Conservation (phyloP, 2,888 invertebrate species). For the Drosophila birchii region DNA sequence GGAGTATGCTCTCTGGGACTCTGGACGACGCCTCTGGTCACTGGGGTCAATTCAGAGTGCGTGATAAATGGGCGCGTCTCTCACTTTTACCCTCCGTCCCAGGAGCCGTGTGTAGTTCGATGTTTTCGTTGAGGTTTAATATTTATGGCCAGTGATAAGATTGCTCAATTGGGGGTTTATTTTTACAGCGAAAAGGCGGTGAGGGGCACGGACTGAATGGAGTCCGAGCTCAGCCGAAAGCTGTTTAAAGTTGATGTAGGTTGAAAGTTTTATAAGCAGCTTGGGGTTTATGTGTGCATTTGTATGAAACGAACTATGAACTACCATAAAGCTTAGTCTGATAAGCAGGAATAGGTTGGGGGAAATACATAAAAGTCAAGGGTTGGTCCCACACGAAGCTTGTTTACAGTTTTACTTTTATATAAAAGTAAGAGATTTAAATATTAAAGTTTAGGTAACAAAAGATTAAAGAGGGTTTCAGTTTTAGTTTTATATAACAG, state of each 20-base stretch:
- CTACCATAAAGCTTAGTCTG: slow-evolving; percentile 50
- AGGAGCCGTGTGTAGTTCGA: slow-evolving; percentile 28
- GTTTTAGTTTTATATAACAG: no score
- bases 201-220: slow-evolving; percentile 13
- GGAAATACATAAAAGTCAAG: slow-evolving; percentile 8
- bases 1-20: slow-evolving; percentile 22
- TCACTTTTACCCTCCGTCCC: slow-evolving; percentile 11
- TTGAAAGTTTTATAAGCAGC: slow-evolving; percentile 70
- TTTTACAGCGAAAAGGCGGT: slow-evolving; percentile 27
- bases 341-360: slow-evolving; percentile 15
- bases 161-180: slow-evolving; percentile 71
- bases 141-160: slow-evolving; percentile 77
- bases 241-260: slow-evolving; percentile 75
- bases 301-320: slow-evolving; percentile 42
- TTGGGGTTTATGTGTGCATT: slow-evolving; percentile 36
- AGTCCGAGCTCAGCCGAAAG: slow-evolving; percentile 44
- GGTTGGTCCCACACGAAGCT: background rate
- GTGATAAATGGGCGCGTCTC: slow-evolving; percentile 75
- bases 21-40: slow-evolving; percentile 64
- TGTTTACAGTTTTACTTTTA: background rate
- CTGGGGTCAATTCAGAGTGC: slow-evolving; percentile 71
- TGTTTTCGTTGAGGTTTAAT: slow-evolving; percentile 52
- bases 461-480: background rate
- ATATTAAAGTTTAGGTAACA: background rate
- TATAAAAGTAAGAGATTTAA: background rate